Evolutionary conservation across 2,888 invertebrate genomes (phyloP), one percentile per base, ranked within the genome.

Genomic region (Drosophila anomalipes): DNA sequence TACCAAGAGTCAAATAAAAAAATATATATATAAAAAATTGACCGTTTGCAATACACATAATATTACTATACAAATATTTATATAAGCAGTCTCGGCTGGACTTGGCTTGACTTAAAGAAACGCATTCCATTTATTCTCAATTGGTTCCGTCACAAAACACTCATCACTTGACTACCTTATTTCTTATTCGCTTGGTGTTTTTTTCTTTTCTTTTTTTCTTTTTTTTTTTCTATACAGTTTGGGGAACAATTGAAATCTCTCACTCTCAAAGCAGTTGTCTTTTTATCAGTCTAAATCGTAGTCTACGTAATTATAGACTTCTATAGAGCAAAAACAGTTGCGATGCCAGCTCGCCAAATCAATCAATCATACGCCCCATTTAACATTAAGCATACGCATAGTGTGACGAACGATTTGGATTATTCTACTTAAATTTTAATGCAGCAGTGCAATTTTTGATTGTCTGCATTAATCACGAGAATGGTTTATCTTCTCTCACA

Each of bases 321-420:
- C 12, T 12, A 5, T 12, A 5, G 5, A 44, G 41, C 26, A 32
- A n/a, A 39, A 51, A 39, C 33, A 47, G 44, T 22, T 73, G 65
- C 26, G 57, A 47, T 47, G 44, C 39, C 67, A 67, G 47, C 57
- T 35, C 30, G 7, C 7, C 7, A 30, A 30, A 30, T 30, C 35
- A 14, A 35, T 35, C 35, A 35, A 35, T 35, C 4, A 35, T 14
- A 41, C 61, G 62, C 49, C 44, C 44, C 28, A 12, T 41, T 3
- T 10, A 19, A 51, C 39, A 62, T 74, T 54, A 68, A 59, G 65
- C 68, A 79, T 77, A 74, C 79, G 77, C 68, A 68, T 49, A 26
- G 35, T 65, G 28, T 47, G 47, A 56, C 59, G 7, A 16, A 39
- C 1, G 12, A 51, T 28, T 16, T 16, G 4, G 4, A 14, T 35